Evolutionary conservation across 1,140 invertebrate genomes (phyloP), one percentile per base, ranked within the genome.

Genomic region (Lutraria rhynchaena): DNA sequence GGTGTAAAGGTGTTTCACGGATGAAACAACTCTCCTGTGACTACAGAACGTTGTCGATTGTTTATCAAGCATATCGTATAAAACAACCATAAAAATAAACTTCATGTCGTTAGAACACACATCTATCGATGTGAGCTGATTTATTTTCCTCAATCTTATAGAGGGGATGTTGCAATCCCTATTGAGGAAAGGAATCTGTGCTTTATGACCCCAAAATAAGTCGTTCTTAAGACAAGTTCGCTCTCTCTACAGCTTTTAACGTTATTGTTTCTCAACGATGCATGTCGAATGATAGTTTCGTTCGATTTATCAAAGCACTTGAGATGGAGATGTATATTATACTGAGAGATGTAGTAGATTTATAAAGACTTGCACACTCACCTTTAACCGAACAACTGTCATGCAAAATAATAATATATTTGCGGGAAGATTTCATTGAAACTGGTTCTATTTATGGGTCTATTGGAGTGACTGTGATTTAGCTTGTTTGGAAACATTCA

Each of bases 211-310:
- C 61, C 46, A 41, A 22, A 63, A 53, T 53, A 65, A 65, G 41
- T 67, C n/a, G 37, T 65, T 77, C 75, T 77, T 77, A 67, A 77
- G 75, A 77, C 61, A 67, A 67, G 51, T 77, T 77, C 33, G 46
- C 63, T 67, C 33, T 41, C 41, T 44, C 29, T 33, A 22, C 4
- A 35, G 55, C 63, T 51, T 65, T 77, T 55, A 46, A 44, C 44
- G 51, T 46, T 41, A 77, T 65, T 63, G 61, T 63, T 33, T 29
- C 5, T 63, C 75, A 46, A 46, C 51, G 31, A 46, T 17, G 75
- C 75, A 49, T 77, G 49, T n/a, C 75, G 17, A 41, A 3, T 51
- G 75, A 63, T 77, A 65, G 75, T 44, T 53, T 41, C 49, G 35
- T 5, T 3, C 33, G 17, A 9, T 3, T 41, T 58, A 77, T 77